A percentile compares a stretch with the other conserved stretches of the same genome.
Evolutionary conservation across 1,140 invertebrate genomes (phyloP).

Genomic region (Rhyacophila brunnea): DNA sequence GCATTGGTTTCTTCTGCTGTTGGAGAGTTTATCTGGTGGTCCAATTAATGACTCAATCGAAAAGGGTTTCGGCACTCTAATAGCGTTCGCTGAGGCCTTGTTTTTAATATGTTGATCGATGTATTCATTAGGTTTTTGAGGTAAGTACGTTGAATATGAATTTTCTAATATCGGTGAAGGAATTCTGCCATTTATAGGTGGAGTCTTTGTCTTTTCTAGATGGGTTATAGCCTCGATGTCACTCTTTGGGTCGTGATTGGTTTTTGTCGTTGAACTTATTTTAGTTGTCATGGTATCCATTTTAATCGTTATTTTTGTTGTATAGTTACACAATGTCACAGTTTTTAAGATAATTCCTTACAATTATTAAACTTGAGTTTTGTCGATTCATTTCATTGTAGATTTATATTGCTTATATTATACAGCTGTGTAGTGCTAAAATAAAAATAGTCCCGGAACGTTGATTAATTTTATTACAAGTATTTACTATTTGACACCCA

Average conservation of each 20-base stretch:
- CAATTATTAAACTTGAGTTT: too few relatives aligned
- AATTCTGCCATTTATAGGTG: not conserved
- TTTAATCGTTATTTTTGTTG: too few relatives aligned
- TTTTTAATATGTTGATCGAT: constrained; percentile 5
- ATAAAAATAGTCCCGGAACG: too few relatives aligned
- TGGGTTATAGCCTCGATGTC: not conserved
- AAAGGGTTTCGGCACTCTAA: constrained; percentile 28
- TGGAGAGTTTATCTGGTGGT: constrained; percentile 13
- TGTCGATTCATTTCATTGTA: too few relatives aligned
- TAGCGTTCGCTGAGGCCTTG: constrained; percentile 5
- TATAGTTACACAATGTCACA: too few relatives aligned
- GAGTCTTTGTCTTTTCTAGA: not conserved
- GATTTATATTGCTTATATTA: too few relatives aligned
- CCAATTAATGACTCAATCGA: constrained; percentile 31
- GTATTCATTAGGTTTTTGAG: not conserved
- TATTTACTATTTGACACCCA: too few relatives aligned
- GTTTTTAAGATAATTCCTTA: too few relatives aligned
- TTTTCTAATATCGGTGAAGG: not conserved
- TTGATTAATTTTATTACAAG: too few relatives aligned
- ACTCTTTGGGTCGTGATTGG: constrained; percentile 1
- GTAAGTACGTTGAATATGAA: not conserved
- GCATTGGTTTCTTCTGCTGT: constrained; percentile 10
- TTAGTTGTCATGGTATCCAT: too few relatives aligned
- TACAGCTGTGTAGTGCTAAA: too few relatives aligned
- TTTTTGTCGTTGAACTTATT: not conserved